Conservation (phyloP, 2,888 invertebrate genomes). For the Colostygia pectinataria region DNA sequence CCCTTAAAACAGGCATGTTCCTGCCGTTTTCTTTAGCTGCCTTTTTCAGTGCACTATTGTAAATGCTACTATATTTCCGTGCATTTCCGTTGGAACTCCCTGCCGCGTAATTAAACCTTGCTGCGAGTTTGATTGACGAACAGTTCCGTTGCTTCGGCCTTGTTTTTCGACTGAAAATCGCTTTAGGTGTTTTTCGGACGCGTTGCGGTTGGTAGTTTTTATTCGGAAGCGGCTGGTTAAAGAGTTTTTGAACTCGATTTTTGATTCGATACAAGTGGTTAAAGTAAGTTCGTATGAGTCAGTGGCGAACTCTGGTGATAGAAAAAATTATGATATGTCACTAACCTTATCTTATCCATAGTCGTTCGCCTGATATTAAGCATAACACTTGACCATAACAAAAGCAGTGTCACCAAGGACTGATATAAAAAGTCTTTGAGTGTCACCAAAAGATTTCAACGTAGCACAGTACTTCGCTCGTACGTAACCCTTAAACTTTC, state of each 20-base stretch:
- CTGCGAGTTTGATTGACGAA: conserved; percentile 29
- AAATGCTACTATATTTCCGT: conserved; percentile 10
- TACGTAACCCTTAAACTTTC: too few species aligned
- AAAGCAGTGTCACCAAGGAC: too few species aligned
- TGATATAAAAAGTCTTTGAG: too few species aligned
- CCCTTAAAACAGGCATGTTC: conserved; percentile 2
- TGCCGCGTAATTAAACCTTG: conserved; percentile 33
- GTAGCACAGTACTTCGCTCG: too few species aligned
- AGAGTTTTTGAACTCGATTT: neutral
- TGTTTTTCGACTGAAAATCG: conserved; percentile 14
- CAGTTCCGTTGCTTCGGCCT: conserved; percentile 21
- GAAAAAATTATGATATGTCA: too few species aligned
- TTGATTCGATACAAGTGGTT: neutral
- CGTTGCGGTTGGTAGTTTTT: conserved; percentile 1
- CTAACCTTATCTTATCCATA: too few species aligned
- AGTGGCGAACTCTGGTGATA: too few species aligned
- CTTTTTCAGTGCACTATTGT: conserved; percentile 7
- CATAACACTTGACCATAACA: too few species aligned
- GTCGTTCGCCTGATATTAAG: too few species aligned
- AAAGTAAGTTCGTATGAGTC: too few species aligned
- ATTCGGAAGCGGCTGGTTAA: neutral
- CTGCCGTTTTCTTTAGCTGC: conserved; percentile 21
- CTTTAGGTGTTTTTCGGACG: conserved; percentile 10
- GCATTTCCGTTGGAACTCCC: conserved; percentile 11
- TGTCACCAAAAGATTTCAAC: too few species aligned